These are phyloP conservation scores for Pammene aurita DNA, from an alignment of 2,888 invertebrate species.

Conservation along the genomic window DNA sequence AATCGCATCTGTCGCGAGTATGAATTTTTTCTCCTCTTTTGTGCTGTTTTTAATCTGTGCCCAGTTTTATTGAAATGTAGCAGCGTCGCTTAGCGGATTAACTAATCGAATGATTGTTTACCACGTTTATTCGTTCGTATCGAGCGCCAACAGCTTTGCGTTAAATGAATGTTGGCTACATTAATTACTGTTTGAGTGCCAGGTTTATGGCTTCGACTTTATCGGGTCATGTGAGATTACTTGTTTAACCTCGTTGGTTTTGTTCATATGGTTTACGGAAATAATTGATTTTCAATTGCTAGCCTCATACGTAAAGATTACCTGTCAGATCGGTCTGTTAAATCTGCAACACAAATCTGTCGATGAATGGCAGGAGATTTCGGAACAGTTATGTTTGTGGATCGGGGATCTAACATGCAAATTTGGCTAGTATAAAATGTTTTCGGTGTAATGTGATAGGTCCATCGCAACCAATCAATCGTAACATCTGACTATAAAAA, in stretches of 20 bases:
- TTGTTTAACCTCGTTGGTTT: constrained; percentile 56
- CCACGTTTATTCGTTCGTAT: constrained; percentile 60
- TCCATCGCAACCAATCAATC: no score
- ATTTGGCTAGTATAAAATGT: no score
- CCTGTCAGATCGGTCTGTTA: no score
- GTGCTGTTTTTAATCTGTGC: constrained; percentile 65
- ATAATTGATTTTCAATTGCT: background rate
- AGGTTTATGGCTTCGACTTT: constrained; percentile 72
- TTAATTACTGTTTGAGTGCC: constrained; percentile 78
- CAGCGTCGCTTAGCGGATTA: constrained; percentile 62
- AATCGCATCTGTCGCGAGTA: constrained; percentile 67
- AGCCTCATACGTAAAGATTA: no score
- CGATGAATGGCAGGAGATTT: no score
- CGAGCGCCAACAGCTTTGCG: constrained; percentile 64
- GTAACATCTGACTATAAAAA: no score
- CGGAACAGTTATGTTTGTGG: no score
- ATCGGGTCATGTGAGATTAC: constrained; percentile 73
- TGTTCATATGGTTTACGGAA: background rate
- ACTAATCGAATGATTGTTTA: constrained; percentile 78
- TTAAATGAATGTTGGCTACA: constrained; percentile 73
- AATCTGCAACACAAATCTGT: no score
- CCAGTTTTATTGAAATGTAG: constrained; percentile 56
- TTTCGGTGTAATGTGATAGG: no score
- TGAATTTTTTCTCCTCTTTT: constrained; percentile 52
- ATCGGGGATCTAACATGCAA: no score